Evolutionary conservation across 2,113 vertebrate species (phyloP).

Genomic region (Alosa alosa): DNA sequence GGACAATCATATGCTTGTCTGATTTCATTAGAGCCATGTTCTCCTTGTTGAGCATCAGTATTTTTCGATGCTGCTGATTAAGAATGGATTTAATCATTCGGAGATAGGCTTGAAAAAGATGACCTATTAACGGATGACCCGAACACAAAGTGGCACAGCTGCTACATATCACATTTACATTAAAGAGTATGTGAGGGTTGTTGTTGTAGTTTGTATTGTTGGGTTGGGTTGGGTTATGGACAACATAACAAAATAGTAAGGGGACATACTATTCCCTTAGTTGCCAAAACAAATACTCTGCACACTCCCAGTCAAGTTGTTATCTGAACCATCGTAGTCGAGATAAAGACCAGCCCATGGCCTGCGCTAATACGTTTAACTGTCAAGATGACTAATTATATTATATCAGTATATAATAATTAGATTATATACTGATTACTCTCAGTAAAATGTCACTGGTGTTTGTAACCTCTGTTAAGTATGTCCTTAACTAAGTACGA

Average conservation of each 20-base stretch:
- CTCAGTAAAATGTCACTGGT: too few relatives aligned
- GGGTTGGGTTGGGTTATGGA: neutral
- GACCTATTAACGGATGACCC: neutral
- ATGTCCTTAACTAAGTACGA: too few relatives aligned
- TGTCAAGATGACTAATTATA: neutral
- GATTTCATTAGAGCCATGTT: conserved; percentile 5
- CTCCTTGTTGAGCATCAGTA: neutral
- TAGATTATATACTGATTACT: too few relatives aligned
- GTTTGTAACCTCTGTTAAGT: too few relatives aligned
- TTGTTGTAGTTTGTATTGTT: neutral
- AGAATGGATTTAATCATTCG: neutral
- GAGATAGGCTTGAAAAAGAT: neutral
- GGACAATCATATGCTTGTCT: neutral
- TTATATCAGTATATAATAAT: too few relatives aligned
- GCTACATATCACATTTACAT: neutral
- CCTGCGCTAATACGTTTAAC: neutral
- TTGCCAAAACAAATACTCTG: neutral
- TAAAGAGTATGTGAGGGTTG: neutral
- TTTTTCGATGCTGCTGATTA: neutral
- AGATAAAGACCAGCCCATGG: too few relatives aligned
- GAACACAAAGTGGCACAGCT: neutral
- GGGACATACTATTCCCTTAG: too few relatives aligned
- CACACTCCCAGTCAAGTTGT: neutral
- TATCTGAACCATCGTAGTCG: neutral
- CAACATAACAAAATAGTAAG: neutral